A percentile compares a stretch with the other conserved stretches of the same genome.
Evolutionary conservation across 2,113 vertebrate genomes (phyloP).

Genomic region (Daboia siamensis): DNA sequence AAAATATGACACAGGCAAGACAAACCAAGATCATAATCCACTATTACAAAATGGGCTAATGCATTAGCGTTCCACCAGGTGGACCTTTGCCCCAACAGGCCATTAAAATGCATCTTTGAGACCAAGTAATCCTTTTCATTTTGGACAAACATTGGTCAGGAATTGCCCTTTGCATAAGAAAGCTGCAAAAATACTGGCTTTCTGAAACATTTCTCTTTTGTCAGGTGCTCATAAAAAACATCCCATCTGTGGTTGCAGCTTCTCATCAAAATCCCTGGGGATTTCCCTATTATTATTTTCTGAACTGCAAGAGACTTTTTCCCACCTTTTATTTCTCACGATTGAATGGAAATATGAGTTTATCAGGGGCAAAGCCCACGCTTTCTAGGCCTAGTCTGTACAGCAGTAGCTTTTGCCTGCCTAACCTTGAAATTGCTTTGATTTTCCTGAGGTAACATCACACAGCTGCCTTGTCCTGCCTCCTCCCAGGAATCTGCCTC

Average conservation of each 20-base stretch:
- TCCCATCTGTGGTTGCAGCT: not conserved
- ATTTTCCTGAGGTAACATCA: not conserved
- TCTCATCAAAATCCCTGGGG: not conserved
- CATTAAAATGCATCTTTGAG: not conserved
- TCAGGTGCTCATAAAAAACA: not conserved
- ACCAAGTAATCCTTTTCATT: not conserved
- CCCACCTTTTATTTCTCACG: not conserved
- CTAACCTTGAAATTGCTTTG: slow-evolving; percentile 3
- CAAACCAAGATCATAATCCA: not conserved
- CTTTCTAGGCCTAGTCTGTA: not conserved
- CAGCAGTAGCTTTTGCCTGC: not conserved
- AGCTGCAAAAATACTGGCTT: not conserved
- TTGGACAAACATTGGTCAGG: not conserved
- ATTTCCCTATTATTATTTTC: not conserved
- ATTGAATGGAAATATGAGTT: not conserved
- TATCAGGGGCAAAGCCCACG: slow-evolving; percentile 10
- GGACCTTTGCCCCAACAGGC: not conserved
- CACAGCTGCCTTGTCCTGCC: not conserved
- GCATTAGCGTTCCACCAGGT: not conserved
- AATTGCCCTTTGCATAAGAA: not conserved
- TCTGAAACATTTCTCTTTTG: not conserved
- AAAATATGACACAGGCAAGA: not conserved
- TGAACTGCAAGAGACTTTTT: not conserved
- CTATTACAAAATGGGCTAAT: not conserved
- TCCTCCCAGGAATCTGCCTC: not conserved